Percentiles rank a stretch among this genome's conserved stretches.
phyloP scores from a whole-genome alignment of 1,140 invertebrate species.

The Drosophila sturtevanti region DNA sequence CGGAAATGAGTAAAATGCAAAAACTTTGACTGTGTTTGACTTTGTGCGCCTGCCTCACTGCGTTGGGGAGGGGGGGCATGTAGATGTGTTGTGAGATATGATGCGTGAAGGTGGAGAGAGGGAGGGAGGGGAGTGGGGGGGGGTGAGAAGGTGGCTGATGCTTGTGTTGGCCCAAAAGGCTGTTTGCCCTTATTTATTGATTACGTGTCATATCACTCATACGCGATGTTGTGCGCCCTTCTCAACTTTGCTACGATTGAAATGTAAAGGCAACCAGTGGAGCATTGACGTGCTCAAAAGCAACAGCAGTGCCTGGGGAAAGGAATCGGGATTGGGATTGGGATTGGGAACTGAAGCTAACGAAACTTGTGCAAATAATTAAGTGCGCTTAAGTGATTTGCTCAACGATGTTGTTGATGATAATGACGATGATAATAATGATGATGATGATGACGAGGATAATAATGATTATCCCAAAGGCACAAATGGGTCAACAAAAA shows the following conservation, averaged over 20 bases:
- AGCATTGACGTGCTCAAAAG: slow-evolving; percentile 44
- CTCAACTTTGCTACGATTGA: slow-evolving; percentile 54
- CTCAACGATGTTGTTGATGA: slow-evolving; percentile 54
- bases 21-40: not conserved
- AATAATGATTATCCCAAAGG: slow-evolving; percentile 30
- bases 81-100: too few relatives aligned
- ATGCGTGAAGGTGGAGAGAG: too few relatives aligned
- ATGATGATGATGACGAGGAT: slow-evolving; percentile 37
- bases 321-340: not conserved
- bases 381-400: slow-evolving; percentile 81
- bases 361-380: slow-evolving; percentile 79
- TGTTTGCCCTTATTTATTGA: slow-evolving; percentile 74
- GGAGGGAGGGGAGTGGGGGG: not conserved
- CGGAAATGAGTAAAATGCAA: not conserved
- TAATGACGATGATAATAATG: slow-evolving; percentile 34
- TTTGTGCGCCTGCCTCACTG: not conserved
- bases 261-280: slow-evolving; percentile 44
- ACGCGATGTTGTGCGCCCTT: slow-evolving; percentile 53
- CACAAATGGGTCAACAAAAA: slow-evolving; percentile 51
- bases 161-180: slow-evolving; percentile 12
- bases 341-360: slow-evolving; percentile 22
- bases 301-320: not conserved
- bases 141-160: not conserved
- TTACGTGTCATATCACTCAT: slow-evolving; percentile 80
- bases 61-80: not conserved